phyloP scores from a whole-genome alignment of 1,140 invertebrate genomes.

The Philaenus spumarius region DNA sequence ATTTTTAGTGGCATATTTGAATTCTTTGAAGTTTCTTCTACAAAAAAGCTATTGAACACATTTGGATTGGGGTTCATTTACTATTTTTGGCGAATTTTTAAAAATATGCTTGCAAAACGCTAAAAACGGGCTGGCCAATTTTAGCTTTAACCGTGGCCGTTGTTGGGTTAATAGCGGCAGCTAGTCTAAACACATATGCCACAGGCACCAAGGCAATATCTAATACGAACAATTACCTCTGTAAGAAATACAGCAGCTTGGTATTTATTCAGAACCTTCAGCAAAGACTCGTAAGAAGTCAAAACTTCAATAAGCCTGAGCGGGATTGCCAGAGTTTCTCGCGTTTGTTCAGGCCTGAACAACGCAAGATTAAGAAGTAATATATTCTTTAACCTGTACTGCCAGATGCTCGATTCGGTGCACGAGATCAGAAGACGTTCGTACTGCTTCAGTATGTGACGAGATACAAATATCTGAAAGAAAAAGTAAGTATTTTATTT shows the following conservation, averaged over 20 bases:
- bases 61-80: too few relatives aligned
- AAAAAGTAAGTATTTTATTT: slow-evolving; percentile 10
- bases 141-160: too few relatives aligned
- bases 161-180: too few relatives aligned
- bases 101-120: too few relatives aligned
- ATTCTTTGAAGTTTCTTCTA: too few relatives aligned
- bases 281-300: slow-evolving; percentile 50
- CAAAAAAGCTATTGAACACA: too few relatives aligned
- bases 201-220: too few relatives aligned
- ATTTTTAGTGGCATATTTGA: too few relatives aligned
- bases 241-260: slow-evolving; percentile 36
- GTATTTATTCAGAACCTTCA: slow-evolving; percentile 38
- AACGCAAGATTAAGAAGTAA: slow-evolving; percentile 48
- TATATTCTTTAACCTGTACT: slow-evolving; percentile 53
- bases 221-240: slow-evolving; percentile 17
- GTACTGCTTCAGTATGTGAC: slow-evolving; percentile 50
- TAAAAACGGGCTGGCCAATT: too few relatives aligned
- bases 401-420: slow-evolving; percentile 36
- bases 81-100: slow-evolving; percentile 6
- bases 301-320: slow-evolving; percentile 73
- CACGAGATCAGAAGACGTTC: slow-evolving; percentile 24
- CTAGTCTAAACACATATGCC: too few relatives aligned
- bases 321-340: slow-evolving; percentile 60
- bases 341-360: slow-evolving; percentile 35
- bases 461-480: slow-evolving; percentile 49